A percentile compares a stretch with the other conserved stretches of the same genome.
phyloP scores from a whole-genome alignment of 2,888 invertebrate genomes.

The Melipona bicolor region DNA sequence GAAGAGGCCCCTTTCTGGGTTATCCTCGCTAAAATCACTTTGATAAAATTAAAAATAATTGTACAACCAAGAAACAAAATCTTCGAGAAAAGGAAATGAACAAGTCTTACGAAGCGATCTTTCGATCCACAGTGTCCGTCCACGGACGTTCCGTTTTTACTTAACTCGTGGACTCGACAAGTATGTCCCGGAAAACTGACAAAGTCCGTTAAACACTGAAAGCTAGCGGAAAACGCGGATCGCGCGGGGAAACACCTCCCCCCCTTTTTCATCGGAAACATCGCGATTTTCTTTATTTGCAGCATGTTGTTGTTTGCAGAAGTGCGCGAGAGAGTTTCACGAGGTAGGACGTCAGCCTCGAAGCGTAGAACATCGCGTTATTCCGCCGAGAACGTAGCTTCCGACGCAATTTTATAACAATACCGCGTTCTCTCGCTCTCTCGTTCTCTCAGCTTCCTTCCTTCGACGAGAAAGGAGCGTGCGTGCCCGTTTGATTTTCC shows the following conservation, averaged over 20 bases:
- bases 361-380: constrained; percentile 20
- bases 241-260: background rate
- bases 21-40: too few relatives aligned
- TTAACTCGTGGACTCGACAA: background rate
- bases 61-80: background rate
- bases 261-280: background rate
- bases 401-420: constrained; percentile 49
- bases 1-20: too few relatives aligned
- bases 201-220: background rate
- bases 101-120: background rate
- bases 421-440: background rate
- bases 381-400: constrained; percentile 32
- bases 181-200: background rate
- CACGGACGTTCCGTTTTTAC: background rate
- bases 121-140: background rate
- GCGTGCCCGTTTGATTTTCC: background rate
- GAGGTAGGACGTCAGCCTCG: constrained; percentile 40
- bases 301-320: constrained; percentile 5
- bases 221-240: background rate
- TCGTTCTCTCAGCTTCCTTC: background rate
- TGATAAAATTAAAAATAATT: too few relatives aligned
- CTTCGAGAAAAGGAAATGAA: background rate
- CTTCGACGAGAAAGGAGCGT: background rate
- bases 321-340: background rate
- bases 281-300: constrained; percentile 9